These are phyloP conservation scores for Drosophila albomicans DNA, from an alignment of 1,140 invertebrate genomes.

Conservation along the genomic window DNA sequence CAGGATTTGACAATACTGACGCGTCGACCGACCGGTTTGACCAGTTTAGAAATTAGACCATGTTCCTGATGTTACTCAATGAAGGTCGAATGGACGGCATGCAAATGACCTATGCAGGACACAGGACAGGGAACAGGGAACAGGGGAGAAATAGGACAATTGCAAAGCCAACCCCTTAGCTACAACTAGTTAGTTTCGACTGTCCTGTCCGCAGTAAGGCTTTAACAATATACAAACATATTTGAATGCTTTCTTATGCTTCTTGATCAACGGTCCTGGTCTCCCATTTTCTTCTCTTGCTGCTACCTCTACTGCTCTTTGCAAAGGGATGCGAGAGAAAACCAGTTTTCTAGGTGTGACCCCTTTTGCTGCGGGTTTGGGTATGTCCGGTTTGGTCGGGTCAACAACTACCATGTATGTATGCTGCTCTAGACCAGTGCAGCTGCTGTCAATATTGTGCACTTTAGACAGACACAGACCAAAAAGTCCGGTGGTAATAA, in stretches of 20 bases:
- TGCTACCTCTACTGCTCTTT: neutral
- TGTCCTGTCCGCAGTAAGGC: constrained; percentile 15
- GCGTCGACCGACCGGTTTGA: neutral
- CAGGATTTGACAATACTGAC: neutral
- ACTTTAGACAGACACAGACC: neutral
- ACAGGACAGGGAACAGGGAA: neutral
- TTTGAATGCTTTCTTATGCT: constrained; percentile 53
- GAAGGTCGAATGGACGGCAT: constrained; percentile 2
- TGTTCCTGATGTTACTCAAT: neutral
- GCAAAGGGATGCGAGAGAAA: constrained; percentile 68
- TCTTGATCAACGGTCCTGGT: constrained; percentile 14
- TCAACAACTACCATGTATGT: neutral
- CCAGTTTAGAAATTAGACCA: constrained; percentile 1
- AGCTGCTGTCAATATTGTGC: constrained; percentile 3
- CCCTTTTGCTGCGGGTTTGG: constrained; percentile 18
- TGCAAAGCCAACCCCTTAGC: constrained; percentile 41
- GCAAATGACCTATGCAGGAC: constrained; percentile 47
- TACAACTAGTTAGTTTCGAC: constrained; percentile 7
- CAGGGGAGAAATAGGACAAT: constrained; percentile 16
- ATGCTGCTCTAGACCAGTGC: neutral
- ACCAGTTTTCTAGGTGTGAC: constrained; percentile 64
- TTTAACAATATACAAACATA: constrained; percentile 34
- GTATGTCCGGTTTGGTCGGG: constrained; percentile 56
- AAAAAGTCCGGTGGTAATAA: neutral
- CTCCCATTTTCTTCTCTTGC: neutral